These are phyloP conservation scores for Maccullochella peelii DNA, from an alignment of 2,113 vertebrate genomes.

Conservation along the genomic window DNA sequence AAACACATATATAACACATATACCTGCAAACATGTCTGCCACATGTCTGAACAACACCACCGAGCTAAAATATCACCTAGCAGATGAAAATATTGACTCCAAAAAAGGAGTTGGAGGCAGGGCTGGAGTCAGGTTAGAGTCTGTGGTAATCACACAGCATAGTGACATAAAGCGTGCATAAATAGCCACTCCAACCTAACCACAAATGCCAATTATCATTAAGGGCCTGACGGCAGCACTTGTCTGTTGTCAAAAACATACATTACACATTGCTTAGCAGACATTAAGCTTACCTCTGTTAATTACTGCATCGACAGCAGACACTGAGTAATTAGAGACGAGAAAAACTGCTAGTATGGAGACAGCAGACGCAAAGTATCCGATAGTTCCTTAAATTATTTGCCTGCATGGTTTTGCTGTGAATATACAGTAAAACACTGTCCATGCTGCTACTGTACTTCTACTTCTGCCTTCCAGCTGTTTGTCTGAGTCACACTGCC, in stretches of 20 bases:
- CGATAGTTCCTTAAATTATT: slow-evolving; percentile 4
- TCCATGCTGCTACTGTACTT: slow-evolving; percentile 7
- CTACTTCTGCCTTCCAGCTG: slow-evolving; percentile 51
- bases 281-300: slow-evolving; percentile 19
- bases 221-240: slow-evolving; percentile 32
- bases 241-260: slow-evolving; percentile 35
- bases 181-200: slow-evolving; percentile 9
- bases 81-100: slow-evolving; percentile 56
- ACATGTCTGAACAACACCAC: slow-evolving; percentile 27
- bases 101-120: slow-evolving; percentile 4
- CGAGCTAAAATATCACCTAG: slow-evolving; percentile 22
- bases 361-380: slow-evolving; percentile 11
- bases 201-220: slow-evolving; percentile 43
- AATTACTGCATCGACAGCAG: slow-evolving; percentile 34
- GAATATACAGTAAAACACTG: slow-evolving; percentile 18
- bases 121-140: neutral
- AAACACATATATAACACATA: slow-evolving; percentile 12
- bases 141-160: slow-evolving; percentile 5
- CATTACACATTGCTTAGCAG: slow-evolving; percentile 34
- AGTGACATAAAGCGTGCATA: slow-evolving; percentile 1
- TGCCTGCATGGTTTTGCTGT: neutral
- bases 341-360: slow-evolving; percentile 12
- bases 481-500: slow-evolving; percentile 43
- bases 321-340: slow-evolving; percentile 33
- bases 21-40: slow-evolving; percentile 21